A percentile compares a stretch with the other conserved stretches of the same genome.
Evolutionary conservation across 37 sponge, comb jelly and placozoan genomes (phyloP).

Genomic region (Bolinopsis microptera): DNA sequence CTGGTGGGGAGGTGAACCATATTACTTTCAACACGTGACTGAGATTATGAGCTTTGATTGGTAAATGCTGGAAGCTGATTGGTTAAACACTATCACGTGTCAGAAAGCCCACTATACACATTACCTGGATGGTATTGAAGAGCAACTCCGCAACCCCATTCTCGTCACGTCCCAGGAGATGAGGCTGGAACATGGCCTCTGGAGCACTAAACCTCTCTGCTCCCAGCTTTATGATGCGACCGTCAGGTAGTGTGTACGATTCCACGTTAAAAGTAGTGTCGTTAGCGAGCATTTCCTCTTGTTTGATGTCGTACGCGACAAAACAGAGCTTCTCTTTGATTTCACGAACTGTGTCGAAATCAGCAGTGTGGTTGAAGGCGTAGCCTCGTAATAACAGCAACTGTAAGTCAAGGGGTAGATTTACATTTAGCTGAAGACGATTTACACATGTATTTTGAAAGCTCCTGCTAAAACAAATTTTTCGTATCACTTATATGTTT

Average conservation of each 20-base stretch:
- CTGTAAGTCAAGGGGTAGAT: conserved; percentile 34
- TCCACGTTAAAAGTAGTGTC: conserved; percentile 90
- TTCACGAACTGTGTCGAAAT: conserved; percentile 98
- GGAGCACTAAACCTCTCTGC: conserved; percentile 97
- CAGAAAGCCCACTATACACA: too few species aligned
- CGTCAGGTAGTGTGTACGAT: conserved; percentile 78
- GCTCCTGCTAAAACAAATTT: too few species aligned
- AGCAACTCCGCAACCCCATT: conserved; percentile 96
- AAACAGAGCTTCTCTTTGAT: conserved; percentile 99
- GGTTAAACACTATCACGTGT: too few species aligned
- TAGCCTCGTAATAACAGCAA: conserved; percentile 93
- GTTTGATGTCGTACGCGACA: conserved; percentile 96
- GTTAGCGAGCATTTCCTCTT: conserved; percentile 89
- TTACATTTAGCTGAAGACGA: too few species aligned
- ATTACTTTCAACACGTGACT: too few species aligned
- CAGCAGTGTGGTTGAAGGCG: conserved; percentile 99
- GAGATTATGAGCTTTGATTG: too few species aligned
- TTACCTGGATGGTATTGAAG: conserved; percentile 89
- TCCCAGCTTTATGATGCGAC: conserved; percentile 94
- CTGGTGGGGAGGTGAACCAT: too few species aligned
- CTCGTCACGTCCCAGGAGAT: conserved; percentile 92
- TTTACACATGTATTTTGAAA: too few species aligned
- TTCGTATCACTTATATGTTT: too few species aligned
- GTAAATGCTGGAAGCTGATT: too few species aligned
- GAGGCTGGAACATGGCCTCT: conserved; percentile 98